Evolutionary conservation across 1,140 invertebrate genomes (phyloP), one percentile per base, ranked within the genome.

Genomic region (Trichogramma pretiosum): DNA sequence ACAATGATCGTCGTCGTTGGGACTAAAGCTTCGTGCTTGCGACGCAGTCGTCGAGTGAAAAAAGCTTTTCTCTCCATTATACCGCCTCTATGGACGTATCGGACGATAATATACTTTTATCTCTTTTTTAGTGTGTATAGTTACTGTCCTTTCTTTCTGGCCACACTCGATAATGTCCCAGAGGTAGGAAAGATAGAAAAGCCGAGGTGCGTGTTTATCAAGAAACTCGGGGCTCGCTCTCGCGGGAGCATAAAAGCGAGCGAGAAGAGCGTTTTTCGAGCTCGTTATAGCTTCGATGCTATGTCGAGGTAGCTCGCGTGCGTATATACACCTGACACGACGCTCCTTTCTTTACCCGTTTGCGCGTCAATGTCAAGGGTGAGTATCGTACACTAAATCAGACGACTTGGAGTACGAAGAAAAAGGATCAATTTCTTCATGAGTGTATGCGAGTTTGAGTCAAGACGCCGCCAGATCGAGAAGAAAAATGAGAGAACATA

Each of bases 151-250:
- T 28, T 13, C 13, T 19, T 43, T 43, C 34, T 33, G 16, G 5
- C 21, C 33, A 26, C n/a, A 11, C 11, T n/a, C 53, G 51, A 57
- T 56, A 54, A 57, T 56, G 54, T 57, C 56, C 56, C 56, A 37
- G 14, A 50, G 57, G 55, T 42, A 53, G 46, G 46, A 18, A 26
- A 33, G 22, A 34, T 2, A 34, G 7, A 40, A 52, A n/a, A n/a
- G n/a, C n/a, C 50, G 42, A 41, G 56, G 51, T 54, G 54, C 50
- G 51, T 60, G 56, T 57, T 57, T 60, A 57, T 57, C 54, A 56
- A 55, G n/a, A n/a, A 57, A 57, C 55, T n/a, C n/a, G n/a, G n/a
- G n/a, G n/a, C 11, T 40, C 40, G 5, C 46, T 56, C 57, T 53
- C 55, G 24, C 43, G 57, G 53, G 57, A 56, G 41, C 16, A n/a